A percentile compares a stretch with the other conserved stretches of the same genome.
These are phyloP conservation scores for Perccottus glenii DNA, from an alignment of 2,113 vertebrate genomes.

Conservation along the genomic window DNA sequence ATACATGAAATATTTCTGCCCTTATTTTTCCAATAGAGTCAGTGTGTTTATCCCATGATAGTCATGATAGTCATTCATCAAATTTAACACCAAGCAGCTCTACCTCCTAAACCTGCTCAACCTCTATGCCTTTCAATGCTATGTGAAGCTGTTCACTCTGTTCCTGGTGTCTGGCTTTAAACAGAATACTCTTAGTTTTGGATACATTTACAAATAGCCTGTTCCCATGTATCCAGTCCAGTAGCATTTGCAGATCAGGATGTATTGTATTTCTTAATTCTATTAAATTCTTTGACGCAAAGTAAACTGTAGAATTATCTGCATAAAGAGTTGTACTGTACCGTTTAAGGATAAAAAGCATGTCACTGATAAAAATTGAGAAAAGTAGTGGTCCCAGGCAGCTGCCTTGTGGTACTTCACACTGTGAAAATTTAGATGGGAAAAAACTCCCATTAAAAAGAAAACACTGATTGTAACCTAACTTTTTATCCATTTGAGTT, in stretches of 20 bases:
- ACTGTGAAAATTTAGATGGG: too few species aligned
- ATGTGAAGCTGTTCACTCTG: not conserved
- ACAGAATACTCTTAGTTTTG: not conserved
- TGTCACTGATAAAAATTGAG: not conserved
- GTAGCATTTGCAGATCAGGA: not conserved
- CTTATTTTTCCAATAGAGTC: not conserved
- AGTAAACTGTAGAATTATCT: not conserved
- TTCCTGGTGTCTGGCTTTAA: not conserved
- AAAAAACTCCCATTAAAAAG: too few species aligned
- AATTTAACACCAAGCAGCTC: not conserved
- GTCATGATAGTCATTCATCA: not conserved
- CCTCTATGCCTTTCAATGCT: not conserved
- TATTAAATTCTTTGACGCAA: not conserved
- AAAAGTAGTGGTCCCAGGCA: not conserved
- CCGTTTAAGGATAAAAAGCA: not conserved
- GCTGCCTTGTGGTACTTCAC: too few species aligned
- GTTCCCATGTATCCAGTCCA: not conserved
- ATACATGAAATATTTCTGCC: too few species aligned
- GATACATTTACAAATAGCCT: not conserved
- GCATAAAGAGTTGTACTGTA: not conserved
- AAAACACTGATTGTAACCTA: too few species aligned
- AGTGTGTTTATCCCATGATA: not conserved
- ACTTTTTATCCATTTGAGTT: not conserved
- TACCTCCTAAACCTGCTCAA: not conserved
- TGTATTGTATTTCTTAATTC: not conserved